Evolutionary conservation across 1,140 invertebrate species (phyloP).

Genomic region (Proales similis): DNA sequence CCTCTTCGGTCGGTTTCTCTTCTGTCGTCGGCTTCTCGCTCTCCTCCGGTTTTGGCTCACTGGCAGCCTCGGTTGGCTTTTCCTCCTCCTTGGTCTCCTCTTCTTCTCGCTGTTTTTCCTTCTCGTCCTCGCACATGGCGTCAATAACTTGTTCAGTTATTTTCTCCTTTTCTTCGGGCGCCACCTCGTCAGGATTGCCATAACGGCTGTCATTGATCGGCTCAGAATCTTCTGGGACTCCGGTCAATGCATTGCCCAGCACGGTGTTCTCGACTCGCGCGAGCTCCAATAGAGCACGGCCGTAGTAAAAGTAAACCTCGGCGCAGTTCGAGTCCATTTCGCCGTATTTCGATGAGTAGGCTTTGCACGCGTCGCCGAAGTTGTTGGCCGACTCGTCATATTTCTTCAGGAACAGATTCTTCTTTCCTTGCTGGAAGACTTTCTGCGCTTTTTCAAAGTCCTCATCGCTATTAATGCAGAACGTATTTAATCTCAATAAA

Average conservation of each 20-base stretch:
- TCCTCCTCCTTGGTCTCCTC: constrained; percentile 39
- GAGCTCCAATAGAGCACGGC: constrained; percentile 70
- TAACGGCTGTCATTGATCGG: constrained; percentile 35
- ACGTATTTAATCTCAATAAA: not conserved
- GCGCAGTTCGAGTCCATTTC: constrained; percentile 69
- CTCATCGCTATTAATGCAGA: constrained; percentile 7
- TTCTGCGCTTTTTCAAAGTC: constrained; percentile 36
- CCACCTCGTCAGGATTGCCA: constrained; percentile 39
- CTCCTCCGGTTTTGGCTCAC: constrained; percentile 39
- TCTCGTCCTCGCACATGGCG: constrained; percentile 40
- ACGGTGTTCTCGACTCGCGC: constrained; percentile 71
- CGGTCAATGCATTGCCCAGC: constrained; percentile 65
- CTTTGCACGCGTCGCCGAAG: constrained; percentile 43
- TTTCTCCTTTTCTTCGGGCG: constrained; percentile 42
- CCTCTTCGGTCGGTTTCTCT: constrained; percentile 44
- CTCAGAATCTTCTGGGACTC: constrained; percentile 48
- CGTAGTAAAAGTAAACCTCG: constrained; percentile 72
- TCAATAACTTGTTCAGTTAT: constrained; percentile 41
- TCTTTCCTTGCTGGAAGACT: constrained; percentile 28
- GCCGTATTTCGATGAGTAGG: constrained; percentile 59
- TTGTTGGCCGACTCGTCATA: constrained; percentile 32
- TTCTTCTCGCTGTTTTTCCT: constrained; percentile 39
- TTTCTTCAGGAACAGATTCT: constrained; percentile 28
- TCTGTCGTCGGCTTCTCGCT: constrained; percentile 39
- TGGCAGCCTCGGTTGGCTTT: constrained; percentile 20